Conservation (phyloP, 1,140 invertebrate genomes). For the Drosophila virilis region DNA sequence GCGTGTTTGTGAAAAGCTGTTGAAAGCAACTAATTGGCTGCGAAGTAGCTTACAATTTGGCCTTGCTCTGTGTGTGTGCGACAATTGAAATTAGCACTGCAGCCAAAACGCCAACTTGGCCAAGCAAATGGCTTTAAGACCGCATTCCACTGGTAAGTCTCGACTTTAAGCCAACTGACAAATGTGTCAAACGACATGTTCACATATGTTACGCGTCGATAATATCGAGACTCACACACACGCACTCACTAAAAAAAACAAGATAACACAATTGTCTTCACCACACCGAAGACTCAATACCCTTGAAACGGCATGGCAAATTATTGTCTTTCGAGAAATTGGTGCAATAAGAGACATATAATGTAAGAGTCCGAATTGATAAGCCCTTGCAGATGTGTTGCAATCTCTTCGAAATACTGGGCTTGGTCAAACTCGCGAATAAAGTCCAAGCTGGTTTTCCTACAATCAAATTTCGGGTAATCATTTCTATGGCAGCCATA, state of each 20-base stretch:
- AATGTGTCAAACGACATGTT: conserved; percentile 81
- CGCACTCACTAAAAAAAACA: conserved; percentile 7
- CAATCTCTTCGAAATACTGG: no score
- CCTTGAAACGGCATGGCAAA: no score
- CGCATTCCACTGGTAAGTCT: neutral
- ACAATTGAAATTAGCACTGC: conserved; percentile 50
- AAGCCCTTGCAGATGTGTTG: no score
- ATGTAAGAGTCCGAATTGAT: no score
- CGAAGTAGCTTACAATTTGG: conserved; percentile 65
- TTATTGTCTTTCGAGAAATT: no score
- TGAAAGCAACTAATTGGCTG: conserved; percentile 78
- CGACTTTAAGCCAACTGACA: conserved; percentile 77
- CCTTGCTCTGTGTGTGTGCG: conserved; percentile 43
- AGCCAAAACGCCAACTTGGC: conserved; percentile 1
- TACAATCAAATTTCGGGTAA: no score
- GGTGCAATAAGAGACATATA: no score
- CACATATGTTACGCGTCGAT: conserved; percentile 79
- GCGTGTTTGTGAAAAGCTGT: conserved; percentile 50
- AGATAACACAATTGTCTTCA: neutral
- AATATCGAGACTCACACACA: conserved; percentile 57
- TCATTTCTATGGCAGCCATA: no score
- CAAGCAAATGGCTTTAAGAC: conserved; percentile 17
- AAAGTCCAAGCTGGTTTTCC: no score
- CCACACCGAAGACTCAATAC: no score
- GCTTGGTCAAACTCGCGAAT: no score